Percentiles rank a stretch among this genome's conserved stretches.
Conservation (phyloP, 2,888 invertebrate genomes). For the Sycophila texana region DNA sequence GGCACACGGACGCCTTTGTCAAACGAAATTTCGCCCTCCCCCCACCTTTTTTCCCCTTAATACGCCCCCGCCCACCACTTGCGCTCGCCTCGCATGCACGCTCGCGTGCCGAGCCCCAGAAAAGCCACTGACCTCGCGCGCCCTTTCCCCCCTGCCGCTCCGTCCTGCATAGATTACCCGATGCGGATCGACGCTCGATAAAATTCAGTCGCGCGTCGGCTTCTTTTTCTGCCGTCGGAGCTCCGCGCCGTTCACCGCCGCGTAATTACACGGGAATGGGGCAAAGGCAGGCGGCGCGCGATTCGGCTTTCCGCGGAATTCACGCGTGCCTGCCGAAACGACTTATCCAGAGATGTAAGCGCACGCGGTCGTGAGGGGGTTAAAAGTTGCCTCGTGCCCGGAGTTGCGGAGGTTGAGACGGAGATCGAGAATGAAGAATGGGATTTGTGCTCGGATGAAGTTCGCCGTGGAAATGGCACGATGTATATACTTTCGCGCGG, state of each 20-base stretch:
- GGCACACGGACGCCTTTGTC: not conserved
- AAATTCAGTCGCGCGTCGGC: constrained; percentile 16
- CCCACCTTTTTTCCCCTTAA: not conserved
- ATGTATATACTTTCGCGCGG: too few relatives aligned
- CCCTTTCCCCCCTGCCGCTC: not conserved
- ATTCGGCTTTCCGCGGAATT: constrained; percentile 20
- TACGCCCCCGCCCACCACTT: not conserved
- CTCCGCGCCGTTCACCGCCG: constrained; percentile 51
- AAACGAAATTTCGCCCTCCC: not conserved
- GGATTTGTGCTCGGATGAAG: too few relatives aligned
- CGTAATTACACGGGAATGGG: constrained; percentile 46
- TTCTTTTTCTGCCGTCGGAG: not conserved
- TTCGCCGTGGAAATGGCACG: too few relatives aligned
- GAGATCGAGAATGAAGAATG: constrained; percentile 7
- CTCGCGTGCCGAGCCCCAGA: not conserved
- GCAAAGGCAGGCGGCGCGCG: too few relatives aligned
- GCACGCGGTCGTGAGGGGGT: not conserved
- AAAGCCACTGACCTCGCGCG: constrained; percentile 32
- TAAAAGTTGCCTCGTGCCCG: not conserved
- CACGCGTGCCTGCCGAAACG: not conserved
- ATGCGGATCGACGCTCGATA: not conserved
- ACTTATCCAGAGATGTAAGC: too few relatives aligned
- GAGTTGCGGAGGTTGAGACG: not conserved
- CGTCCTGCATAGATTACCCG: constrained; percentile 25
- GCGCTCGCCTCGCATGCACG: not conserved